Evolutionary conservation across 2,888 invertebrate genomes (phyloP).

Genomic region (Thelaira solivaga): DNA sequence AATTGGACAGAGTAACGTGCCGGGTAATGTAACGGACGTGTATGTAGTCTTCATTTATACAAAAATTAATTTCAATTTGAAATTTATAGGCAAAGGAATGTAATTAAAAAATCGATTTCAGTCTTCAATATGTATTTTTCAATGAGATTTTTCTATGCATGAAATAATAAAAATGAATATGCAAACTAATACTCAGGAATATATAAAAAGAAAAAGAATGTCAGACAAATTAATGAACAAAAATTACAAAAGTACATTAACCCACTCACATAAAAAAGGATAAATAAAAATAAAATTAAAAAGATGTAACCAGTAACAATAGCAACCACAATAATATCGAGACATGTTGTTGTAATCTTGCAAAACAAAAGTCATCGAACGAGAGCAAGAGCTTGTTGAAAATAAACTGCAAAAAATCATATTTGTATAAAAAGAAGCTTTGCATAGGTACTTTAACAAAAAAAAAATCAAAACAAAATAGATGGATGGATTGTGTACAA

Average conservation of each 20-base stretch:
- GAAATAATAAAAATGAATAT: no score
- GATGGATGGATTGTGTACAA: no score
- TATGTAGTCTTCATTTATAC: no score
- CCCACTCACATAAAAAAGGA: neutral
- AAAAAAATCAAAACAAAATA: no score
- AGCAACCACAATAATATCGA: neutral
- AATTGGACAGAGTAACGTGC: no score
- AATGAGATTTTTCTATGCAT: no score
- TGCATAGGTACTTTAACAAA: no score
- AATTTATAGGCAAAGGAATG: no score
- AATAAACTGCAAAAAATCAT: neutral
- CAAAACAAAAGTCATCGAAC: conserved; percentile 7
- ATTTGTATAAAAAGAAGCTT: conserved; percentile 11
- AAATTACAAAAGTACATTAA: conserved; percentile 43
- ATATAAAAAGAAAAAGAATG: neutral
- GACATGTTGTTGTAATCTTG: conserved; percentile 6
- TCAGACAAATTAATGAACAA: conserved; percentile 48
- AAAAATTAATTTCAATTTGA: no score
- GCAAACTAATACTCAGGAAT: neutral
- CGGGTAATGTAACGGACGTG: no score
- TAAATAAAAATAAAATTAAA: neutral
- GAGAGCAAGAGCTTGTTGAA: neutral
- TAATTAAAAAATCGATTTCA: no score
- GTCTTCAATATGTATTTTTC: no score
- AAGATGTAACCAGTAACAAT: neutral